Evolutionary conservation across 2,888 invertebrate genomes (phyloP), one percentile per base, ranked within the genome.

Genomic region (Mimumesa dahlbomi): DNA sequence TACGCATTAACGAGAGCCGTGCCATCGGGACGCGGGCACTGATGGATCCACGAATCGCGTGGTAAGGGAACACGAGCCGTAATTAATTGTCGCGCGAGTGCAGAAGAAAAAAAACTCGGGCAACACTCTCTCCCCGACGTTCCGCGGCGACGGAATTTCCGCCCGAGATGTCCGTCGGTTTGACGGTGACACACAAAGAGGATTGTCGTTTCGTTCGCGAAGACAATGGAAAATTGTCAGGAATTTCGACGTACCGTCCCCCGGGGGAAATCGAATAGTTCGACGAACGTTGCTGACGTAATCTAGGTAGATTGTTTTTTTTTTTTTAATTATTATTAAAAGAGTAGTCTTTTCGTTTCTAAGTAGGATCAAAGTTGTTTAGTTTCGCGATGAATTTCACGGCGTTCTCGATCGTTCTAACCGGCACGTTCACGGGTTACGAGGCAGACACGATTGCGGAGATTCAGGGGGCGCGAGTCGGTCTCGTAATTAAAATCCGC

Each of bases 31-130:
- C 22, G n/a, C n/a, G 29, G 19, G 25, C 49, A 42, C 45, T 81
- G 76, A 80, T 74, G 67, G 79, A 80, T 80, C 45, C 53, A 4
- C 34, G 68, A 64, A 77, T 79, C 77, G 79, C 79, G 77, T 79
- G 79, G 80, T 16, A 13, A 18, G 48, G 48, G 45, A 36, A 38
- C 25, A 18, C 31, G 34, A 34, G 38, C 40, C 52, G 48, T 77
- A 75, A 79, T 79, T 79, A 77, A 79, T 79, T 74, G 66, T 69
- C 61, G 40, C 61, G 40, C 42, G 29, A 11, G n/a, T 11, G 36
- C 16, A 57, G 48, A 71, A n/a, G n/a, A n/a, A n/a, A n/a, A n/a
- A 66, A 67, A 66, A 63, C 34, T 25, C 53, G 59, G 46, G 38
- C 50, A 43, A n/a, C n/a, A n/a, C n/a, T 49, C 57, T 31, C 58